Evolutionary conservation across 2,888 invertebrate genomes (phyloP), one percentile per base, ranked within the genome.

Genomic region (Pheosia tremula): DNA sequence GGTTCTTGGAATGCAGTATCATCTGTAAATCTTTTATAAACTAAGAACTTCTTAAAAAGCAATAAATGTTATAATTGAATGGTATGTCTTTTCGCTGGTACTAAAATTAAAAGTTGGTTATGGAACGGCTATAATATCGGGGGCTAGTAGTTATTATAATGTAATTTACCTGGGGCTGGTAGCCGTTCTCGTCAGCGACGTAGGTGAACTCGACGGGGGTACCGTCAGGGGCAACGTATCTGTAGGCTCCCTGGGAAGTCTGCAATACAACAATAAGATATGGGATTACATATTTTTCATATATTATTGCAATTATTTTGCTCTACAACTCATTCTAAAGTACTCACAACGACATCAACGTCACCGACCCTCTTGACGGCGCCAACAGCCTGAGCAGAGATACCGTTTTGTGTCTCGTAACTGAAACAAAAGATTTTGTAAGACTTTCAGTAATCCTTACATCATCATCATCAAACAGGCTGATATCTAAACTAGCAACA

Each of bases 171-270:
- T 93, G 87, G 37, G 96, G 95, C 63, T 95, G 95, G 93, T 94
- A 96, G 56, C 96, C 96, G 69, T 95, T 95, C 82, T 96, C 96
- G 75, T 96, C 95, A 71, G 96, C 96, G 59, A 93, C 79, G 86
- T 96, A 96, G 47, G 88, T 87, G 56, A 96, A 64, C 4, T 86
- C 77, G 67, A 95, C 93, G 39, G 91, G 91, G 13, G 89, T 88
- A 37, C 96, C 96, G 61, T 96, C 95, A 2, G 94, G 94, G 11
- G 93, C 89, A 3, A 84, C 84, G 84, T 94, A 95, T 54, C 87
- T 84, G 89, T 89, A 95, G 6, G 84, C 80, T n/a, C 95, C 95
- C 71, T 90, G 86, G 47, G 91, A 84, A 41, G 84, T 90, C 80
- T 87, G 78, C 5, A 56, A 69, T 6, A 77, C 0, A 66, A 63